Evolutionary conservation across 2,797 vertebrate species (phyloP).

Genomic region (Dromococcyx pavoninus): DNA sequence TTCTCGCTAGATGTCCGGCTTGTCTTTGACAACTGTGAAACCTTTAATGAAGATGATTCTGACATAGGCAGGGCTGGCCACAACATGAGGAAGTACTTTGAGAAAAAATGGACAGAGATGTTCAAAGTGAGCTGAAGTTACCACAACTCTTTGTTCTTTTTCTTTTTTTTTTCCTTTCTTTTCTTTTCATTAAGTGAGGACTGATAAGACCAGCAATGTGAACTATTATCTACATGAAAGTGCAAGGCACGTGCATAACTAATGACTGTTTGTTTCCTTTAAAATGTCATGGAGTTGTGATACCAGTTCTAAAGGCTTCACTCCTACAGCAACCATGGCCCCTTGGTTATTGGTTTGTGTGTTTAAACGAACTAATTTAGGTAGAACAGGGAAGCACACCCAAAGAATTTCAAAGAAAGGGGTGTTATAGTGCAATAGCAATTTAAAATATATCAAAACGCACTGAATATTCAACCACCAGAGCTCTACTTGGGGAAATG

Average conservation of each 20-base stretch:
- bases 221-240: slow-evolving; percentile 76
- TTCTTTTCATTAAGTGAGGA: slow-evolving; percentile 67
- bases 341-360: slow-evolving; percentile 80
- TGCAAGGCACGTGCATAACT: slow-evolving; percentile 76
- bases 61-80: slow-evolving; percentile 98
- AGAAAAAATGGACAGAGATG: slow-evolving; percentile 98
- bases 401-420: slow-evolving; percentile 95
- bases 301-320: slow-evolving; percentile 77
- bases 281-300: slow-evolving; percentile 70
- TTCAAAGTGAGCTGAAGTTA: slow-evolving; percentile 93
- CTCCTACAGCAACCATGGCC: slow-evolving; percentile 78
- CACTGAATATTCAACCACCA: slow-evolving; percentile 96
- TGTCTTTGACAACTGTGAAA: slow-evolving; percentile 99
- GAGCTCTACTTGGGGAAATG: slow-evolving; percentile 91
- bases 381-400: slow-evolving; percentile 91
- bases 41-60: slow-evolving; percentile 99
- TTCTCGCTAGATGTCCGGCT: slow-evolving; percentile 97
- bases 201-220: slow-evolving; percentile 83
- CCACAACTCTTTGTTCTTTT: background rate
- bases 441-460: slow-evolving; percentile 87
- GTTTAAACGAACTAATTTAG: slow-evolving; percentile 87
- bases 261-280: slow-evolving; percentile 70
- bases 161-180: background rate
- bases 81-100: slow-evolving; percentile 98
- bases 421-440: slow-evolving; percentile 94